phyloP scores from a whole-genome alignment of 2,888 invertebrate genomes.

The Phaedon cochleariae region DNA sequence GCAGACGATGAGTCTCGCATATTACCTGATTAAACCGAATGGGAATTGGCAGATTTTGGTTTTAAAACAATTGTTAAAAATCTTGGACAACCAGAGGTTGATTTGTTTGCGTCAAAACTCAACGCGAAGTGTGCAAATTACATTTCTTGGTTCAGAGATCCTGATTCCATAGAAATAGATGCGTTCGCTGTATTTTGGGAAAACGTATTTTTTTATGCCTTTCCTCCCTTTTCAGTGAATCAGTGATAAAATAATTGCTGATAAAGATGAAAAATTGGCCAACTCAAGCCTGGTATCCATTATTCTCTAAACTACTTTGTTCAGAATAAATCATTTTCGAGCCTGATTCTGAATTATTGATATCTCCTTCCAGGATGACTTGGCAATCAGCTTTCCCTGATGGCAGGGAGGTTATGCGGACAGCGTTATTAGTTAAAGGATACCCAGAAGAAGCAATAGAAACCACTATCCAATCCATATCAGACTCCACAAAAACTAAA shows the following conservation, averaged over 20 bases:
- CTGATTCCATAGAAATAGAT: background rate
- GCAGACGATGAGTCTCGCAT: slow-evolving; percentile 3
- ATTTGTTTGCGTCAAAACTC: slow-evolving; percentile 2
- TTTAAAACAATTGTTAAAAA: background rate
- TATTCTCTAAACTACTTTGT: background rate
- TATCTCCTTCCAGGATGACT: slow-evolving; percentile 28
- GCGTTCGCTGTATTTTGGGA: slow-evolving; percentile 6
- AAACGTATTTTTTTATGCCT: slow-evolving; percentile 5
- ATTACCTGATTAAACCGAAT: slow-evolving; percentile 2
- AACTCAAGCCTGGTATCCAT: slow-evolving; percentile 11
- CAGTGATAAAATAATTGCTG: background rate
- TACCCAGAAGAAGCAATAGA: slow-evolving; percentile 15
- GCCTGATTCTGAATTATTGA: slow-evolving; percentile 7
- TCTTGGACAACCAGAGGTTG: slow-evolving; percentile 3
- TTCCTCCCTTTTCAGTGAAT: slow-evolving; percentile 11
- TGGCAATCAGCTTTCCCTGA: slow-evolving; percentile 24
- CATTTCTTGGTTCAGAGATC: slow-evolving; percentile 11
- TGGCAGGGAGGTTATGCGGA: slow-evolving; percentile 27
- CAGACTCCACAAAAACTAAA: too few species aligned
- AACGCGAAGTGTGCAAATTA: background rate
- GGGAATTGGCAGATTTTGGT: background rate
- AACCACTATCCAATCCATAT: background rate
- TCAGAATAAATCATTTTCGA: background rate
- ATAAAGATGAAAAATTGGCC: background rate
- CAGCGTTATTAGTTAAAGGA: slow-evolving; percentile 2